phyloP scores from a whole-genome alignment of 2,797 vertebrate species.

The Sardinella longiceps region DNA sequence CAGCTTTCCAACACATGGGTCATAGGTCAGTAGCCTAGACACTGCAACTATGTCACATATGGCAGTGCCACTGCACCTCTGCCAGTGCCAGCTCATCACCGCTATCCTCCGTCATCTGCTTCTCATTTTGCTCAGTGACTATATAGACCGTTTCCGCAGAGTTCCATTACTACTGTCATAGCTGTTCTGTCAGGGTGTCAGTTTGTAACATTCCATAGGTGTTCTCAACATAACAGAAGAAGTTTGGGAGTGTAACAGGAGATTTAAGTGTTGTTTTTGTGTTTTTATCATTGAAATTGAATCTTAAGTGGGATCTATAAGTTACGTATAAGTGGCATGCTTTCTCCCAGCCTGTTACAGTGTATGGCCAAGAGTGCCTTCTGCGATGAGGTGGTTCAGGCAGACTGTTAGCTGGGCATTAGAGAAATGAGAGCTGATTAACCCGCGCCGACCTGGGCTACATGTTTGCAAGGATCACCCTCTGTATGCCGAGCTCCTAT shows the following conservation, averaged over 20 bases:
- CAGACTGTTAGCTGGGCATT: slow-evolving; percentile 44
- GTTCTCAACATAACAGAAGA: no score
- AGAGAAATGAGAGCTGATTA: slow-evolving; percentile 56
- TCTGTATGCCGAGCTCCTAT: slow-evolving; percentile 39
- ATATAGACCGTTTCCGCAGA: background rate
- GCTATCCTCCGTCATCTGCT: background rate
- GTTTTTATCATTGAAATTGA: no score
- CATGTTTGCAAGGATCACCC: slow-evolving; percentile 45
- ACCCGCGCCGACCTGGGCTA: slow-evolving; percentile 53
- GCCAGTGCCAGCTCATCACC: no score
- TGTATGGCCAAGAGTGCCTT: background rate
- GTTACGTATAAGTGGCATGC: background rate
- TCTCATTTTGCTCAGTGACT: background rate
- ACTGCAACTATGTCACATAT: background rate
- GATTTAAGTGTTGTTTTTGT: no score
- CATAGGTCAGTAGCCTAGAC: background rate
- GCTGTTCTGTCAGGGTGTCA: no score
- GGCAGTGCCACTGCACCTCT: background rate
- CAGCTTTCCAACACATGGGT: background rate
- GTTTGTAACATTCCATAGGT: no score
- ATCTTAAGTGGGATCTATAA: background rate
- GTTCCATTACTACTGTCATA: no score
- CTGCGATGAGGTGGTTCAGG: background rate
- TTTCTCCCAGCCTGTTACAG: background rate
- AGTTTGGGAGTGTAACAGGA: no score